Percentiles rank a stretch among this genome's conserved stretches.
Conservation (phyloP, 2,797 vertebrate species). For the Apogon hyalosoma region DNA sequence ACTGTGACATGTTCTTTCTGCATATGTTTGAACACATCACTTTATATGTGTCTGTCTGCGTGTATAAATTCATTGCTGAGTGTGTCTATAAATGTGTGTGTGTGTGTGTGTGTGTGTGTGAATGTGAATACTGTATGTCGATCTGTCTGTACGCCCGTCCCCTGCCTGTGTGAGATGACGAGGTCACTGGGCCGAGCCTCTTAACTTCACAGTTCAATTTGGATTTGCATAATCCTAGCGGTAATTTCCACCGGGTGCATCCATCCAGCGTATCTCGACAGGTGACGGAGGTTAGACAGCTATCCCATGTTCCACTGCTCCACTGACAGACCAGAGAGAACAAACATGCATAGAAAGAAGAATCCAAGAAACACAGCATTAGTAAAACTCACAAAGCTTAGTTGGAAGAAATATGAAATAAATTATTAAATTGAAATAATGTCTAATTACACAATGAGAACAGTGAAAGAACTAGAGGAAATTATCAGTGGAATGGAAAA, state of each 20-base stretch:
- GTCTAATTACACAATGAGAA: slow-evolving; percentile 9
- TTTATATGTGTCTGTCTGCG: not conserved
- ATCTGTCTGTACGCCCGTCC: slow-evolving; percentile 33
- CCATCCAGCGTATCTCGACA: slow-evolving; percentile 67
- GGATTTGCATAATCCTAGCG: slow-evolving; percentile 79
- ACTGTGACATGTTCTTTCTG: not conserved
- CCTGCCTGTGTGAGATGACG: slow-evolving; percentile 51
- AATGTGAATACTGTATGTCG: slow-evolving; percentile 24
- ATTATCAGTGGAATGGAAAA: not conserved
- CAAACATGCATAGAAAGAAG: slow-evolving; percentile 34
- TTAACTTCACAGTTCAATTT: slow-evolving; percentile 80
- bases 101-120: not conserved
- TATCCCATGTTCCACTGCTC: slow-evolving; percentile 62
- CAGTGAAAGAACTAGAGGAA: not conserved
- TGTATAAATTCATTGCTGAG: not conserved
- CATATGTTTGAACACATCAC: not conserved
- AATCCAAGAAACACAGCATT: slow-evolving; percentile 16
- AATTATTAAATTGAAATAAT: not conserved
- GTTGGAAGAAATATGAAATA: not conserved
- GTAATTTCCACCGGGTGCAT: slow-evolving; percentile 74
- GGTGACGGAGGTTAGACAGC: slow-evolving; percentile 73
- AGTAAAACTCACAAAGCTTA: slow-evolving; percentile 3
- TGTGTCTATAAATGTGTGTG: slow-evolving; percentile 1
- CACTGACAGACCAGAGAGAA: slow-evolving; percentile 27
- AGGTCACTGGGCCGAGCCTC: slow-evolving; percentile 76